Evolutionary conservation across 2,888 invertebrate genomes (phyloP).

Genomic region (Phlogophora meticulosa): DNA sequence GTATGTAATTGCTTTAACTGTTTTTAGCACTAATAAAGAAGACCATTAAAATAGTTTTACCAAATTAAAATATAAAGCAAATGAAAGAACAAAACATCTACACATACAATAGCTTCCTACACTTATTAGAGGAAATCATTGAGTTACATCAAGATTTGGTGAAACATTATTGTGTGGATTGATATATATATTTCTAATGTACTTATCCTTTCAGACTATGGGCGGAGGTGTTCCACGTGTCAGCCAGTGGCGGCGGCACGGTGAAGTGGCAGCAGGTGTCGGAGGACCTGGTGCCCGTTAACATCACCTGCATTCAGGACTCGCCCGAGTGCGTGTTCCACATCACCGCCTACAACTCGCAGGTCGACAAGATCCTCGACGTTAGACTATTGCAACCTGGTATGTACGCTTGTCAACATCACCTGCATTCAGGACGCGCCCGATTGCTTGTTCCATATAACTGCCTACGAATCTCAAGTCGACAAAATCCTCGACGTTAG

Average conservation of each 20-base stretch:
- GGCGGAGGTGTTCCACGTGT: constrained; percentile 99
- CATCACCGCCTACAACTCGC: constrained; percentile 99
- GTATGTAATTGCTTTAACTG: no score
- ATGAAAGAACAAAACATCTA: no score
- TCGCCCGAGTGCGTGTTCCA: constrained; percentile 99
- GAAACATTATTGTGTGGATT: not conserved
- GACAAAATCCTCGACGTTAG: constrained; percentile 99
- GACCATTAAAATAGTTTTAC: no score
- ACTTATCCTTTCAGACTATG: constrained; percentile 94
- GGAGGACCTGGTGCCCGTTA: constrained; percentile 99
- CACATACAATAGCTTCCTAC: no score
- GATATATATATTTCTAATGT: constrained; percentile 18
- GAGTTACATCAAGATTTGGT: no score
- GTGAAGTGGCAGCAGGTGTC: constrained; percentile 99
- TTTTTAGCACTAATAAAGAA: no score
- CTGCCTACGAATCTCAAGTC: constrained; percentile 99
- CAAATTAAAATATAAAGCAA: no score
- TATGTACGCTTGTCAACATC: constrained; percentile 97
- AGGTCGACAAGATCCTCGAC: constrained; percentile 99
- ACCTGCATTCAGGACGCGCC: constrained; percentile 99
- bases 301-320: constrained; percentile 99
- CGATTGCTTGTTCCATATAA: constrained; percentile 99
- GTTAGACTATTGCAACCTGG: constrained; percentile 99
- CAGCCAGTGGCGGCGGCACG: constrained; percentile 97
- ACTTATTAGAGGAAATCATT: no score